Percentiles rank a stretch among this genome's conserved stretches.
Conservation (phyloP, 2,797 vertebrate species). For the Bryconaethiops microstoma region DNA sequence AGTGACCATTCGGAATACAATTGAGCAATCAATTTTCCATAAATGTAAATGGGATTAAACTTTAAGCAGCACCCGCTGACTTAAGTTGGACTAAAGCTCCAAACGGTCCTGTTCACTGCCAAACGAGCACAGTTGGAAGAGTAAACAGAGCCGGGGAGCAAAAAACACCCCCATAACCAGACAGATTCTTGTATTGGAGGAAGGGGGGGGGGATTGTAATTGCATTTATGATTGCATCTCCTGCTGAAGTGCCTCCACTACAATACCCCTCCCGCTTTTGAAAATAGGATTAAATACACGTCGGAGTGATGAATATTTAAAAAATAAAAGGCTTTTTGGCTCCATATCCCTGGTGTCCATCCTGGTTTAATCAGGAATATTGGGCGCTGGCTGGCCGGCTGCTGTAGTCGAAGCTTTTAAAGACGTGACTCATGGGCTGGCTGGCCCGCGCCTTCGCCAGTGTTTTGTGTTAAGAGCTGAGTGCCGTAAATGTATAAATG, state of each 20-base stretch:
- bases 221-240: constrained; percentile 22
- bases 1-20: constrained; percentile 49
- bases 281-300: constrained; percentile 64
- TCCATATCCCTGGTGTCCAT: constrained; percentile 57
- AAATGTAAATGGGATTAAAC: constrained; percentile 56
- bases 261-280: constrained; percentile 45
- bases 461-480: constrained; percentile 53
- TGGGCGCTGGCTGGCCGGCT: constrained; percentile 65
- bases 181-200: background rate
- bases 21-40: constrained; percentile 49
- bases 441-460: constrained; percentile 67
- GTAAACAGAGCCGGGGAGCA: background rate
- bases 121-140: constrained; percentile 10
- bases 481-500: constrained; percentile 48
- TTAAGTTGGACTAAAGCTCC: constrained; percentile 27
- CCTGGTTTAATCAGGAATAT: constrained; percentile 79
- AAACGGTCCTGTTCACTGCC: background rate
- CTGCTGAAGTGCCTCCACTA: background rate
- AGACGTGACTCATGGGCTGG: constrained; percentile 73
- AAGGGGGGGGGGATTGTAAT: background rate
- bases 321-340: constrained; percentile 77
- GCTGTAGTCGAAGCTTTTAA: constrained; percentile 69
- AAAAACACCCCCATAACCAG: background rate
- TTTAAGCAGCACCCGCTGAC: constrained; percentile 22
- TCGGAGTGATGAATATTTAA: constrained; percentile 64